Percentiles rank a stretch among this genome's conserved stretches.
Evolutionary conservation across 2,888 invertebrate genomes (phyloP).

Genomic region (Polymixis flavicincta): DNA sequence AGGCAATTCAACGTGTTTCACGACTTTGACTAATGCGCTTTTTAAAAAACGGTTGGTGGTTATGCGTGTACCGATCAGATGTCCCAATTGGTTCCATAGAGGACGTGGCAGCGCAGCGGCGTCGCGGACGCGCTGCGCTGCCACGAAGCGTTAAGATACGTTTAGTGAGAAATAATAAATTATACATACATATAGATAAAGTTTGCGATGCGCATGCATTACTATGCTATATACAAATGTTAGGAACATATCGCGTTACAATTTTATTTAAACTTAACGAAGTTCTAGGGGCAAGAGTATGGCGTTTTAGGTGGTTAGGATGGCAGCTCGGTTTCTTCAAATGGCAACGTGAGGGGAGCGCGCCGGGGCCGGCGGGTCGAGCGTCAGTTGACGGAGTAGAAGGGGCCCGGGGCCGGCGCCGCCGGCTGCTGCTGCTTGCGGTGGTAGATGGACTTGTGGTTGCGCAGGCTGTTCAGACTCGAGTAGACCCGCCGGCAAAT

Average conservation of each 20-base stretch:
- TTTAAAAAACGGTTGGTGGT: constrained; percentile 85
- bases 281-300: constrained; percentile 89
- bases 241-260: constrained; percentile 89
- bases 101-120: constrained; percentile 69
- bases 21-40: constrained; percentile 90
- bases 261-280: constrained; percentile 85
- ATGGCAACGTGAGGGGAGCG: constrained; percentile 79
- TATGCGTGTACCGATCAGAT: constrained; percentile 89
- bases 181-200: constrained; percentile 85
- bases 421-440: constrained; percentile 94
- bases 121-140: constrained; percentile 73
- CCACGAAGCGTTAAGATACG: constrained; percentile 76
- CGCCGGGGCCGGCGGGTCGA: constrained; percentile 68
- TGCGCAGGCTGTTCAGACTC: constrained; percentile 96
- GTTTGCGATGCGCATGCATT: constrained; percentile 89
- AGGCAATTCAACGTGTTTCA: constrained; percentile 85
- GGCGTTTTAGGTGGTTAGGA: constrained; percentile 88
- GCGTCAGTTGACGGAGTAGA: constrained; percentile 88
- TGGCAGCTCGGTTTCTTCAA: constrained; percentile 86
- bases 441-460: constrained; percentile 98
- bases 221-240: constrained; percentile 90
- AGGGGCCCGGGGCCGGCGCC: constrained; percentile 79
- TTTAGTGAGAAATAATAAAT: constrained; percentile 79
- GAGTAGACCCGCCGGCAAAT: constrained; percentile 98
- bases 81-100: constrained; percentile 90